These are phyloP conservation scores for Sinocyclocheilus anshuiensis DNA, from an alignment of 2,113 vertebrate genomes.

Conservation along the genomic window DNA sequence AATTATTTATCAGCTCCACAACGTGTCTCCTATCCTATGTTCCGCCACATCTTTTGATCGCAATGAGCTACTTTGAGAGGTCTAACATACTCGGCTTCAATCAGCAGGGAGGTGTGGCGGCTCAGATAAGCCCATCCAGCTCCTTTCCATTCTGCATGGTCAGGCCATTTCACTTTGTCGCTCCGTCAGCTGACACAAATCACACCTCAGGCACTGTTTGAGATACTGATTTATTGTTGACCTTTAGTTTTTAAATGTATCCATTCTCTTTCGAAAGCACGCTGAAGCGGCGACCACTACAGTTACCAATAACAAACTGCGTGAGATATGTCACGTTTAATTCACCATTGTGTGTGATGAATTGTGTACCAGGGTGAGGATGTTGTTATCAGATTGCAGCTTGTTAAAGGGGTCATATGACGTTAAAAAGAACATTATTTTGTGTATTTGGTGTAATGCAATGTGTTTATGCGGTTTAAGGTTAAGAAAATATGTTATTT, in stretches of 20 bases:
- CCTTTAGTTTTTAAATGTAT: conserved; percentile 64
- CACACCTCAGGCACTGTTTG: conserved; percentile 47
- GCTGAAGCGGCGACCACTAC: not conserved
- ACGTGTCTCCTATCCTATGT: not conserved
- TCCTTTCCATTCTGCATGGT: conserved; percentile 35
- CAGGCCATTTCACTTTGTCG: conserved; percentile 16
- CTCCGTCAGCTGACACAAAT: conserved; percentile 45
- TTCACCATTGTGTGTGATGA: conserved; percentile 44
- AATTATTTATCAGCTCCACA: not conserved
- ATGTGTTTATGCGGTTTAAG: too few species aligned
- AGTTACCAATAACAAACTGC: conserved; percentile 51
- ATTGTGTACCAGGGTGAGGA: conserved; percentile 35
- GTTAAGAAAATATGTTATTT: too few species aligned
- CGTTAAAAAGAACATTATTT: too few species aligned
- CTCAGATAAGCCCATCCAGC: conserved; percentile 46
- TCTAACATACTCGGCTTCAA: conserved; percentile 21
- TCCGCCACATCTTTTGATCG: conserved; percentile 40
- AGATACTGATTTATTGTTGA: conserved; percentile 58
- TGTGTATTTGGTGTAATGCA: too few species aligned
- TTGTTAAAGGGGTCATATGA: not conserved
- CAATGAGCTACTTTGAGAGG: conserved; percentile 13
- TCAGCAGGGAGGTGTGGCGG: conserved; percentile 35
- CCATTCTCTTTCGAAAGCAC: conserved; percentile 48
- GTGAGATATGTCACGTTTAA: conserved; percentile 50
- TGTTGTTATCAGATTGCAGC: conserved; percentile 34